Evolutionary conservation across 2,888 invertebrate genomes (phyloP).

Genomic region (Lithophane socia): DNA sequence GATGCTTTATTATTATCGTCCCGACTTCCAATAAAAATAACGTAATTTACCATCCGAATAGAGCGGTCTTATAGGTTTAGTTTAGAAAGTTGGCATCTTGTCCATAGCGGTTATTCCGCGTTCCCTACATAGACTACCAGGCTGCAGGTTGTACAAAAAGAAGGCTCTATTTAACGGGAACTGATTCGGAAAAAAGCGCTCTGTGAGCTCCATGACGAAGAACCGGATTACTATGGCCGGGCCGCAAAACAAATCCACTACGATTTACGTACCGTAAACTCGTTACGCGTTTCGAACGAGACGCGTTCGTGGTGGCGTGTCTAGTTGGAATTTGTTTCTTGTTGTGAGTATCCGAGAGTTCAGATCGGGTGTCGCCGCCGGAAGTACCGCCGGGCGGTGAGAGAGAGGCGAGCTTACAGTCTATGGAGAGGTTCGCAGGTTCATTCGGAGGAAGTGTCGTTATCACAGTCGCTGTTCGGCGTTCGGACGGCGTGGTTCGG

Average conservation of each 20-base stretch:
- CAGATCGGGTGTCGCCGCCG: constrained; percentile 71
- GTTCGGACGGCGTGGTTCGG: constrained; percentile 84
- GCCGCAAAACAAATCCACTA: constrained; percentile 88
- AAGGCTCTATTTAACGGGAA: constrained; percentile 86
- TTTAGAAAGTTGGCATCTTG: constrained; percentile 90
- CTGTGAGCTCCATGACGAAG: constrained; percentile 82
- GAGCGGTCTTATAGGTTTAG: constrained; percentile 86
- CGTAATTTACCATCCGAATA: constrained; percentile 84
- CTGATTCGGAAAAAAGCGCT: constrained; percentile 85
- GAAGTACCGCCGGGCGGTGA: constrained; percentile 79
- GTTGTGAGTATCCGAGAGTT: constrained; percentile 75
- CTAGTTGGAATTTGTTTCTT: constrained; percentile 80
- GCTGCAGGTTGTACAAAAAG: constrained; percentile 83
- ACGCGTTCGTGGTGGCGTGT: constrained; percentile 75
- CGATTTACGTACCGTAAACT: constrained; percentile 90
- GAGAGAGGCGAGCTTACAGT: constrained; percentile 86
- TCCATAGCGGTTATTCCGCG: constrained; percentile 87
- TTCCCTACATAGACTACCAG: constrained; percentile 84
- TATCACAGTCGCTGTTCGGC: constrained; percentile 90
- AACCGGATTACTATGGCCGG: constrained; percentile 85
- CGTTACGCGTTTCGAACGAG: constrained; percentile 86
- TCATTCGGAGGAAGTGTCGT: constrained; percentile 86
- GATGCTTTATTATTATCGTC: constrained; percentile 84
- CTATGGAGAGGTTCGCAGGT: constrained; percentile 86
- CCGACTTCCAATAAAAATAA: constrained; percentile 84